phyloP scores from a whole-genome alignment of 2,113 vertebrate genomes.

The Pycnonotus jocosus region DNA sequence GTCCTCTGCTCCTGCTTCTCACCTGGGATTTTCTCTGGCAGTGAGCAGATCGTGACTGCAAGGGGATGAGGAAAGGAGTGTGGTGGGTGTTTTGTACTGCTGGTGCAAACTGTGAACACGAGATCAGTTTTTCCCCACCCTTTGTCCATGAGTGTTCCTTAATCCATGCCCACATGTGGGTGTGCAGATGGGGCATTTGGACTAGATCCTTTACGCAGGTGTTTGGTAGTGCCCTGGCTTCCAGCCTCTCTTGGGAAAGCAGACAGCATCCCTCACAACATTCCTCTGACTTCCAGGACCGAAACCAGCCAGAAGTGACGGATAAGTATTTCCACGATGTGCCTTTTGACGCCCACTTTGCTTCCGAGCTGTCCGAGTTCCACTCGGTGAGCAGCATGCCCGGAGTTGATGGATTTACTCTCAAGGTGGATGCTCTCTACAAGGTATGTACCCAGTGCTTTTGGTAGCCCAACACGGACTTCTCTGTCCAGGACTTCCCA shows the following conservation, averaged over 20 bases:
- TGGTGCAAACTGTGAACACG: not conserved
- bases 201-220: rapidly evolving
- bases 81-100: not conserved
- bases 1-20: not conserved
- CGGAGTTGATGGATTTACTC: constrained; percentile 92
- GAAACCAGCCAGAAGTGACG: constrained; percentile 89
- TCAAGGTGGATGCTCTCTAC: constrained; percentile 96
- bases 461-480: not conserved
- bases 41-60: rapidly evolving
- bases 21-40: rapidly evolving
- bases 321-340: constrained; percentile 92
- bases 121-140: not conserved
- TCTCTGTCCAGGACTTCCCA: not conserved
- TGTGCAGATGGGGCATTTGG: rapidly evolving
- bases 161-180: rapidly evolving
- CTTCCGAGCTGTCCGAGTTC: constrained; percentile 82
- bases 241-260: not conserved
- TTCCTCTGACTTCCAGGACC: constrained; percentile 76
- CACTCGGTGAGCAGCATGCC: constrained; percentile 84
- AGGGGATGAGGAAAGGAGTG: too few species aligned
- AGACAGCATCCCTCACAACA: rapidly evolving
- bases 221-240: not conserved
- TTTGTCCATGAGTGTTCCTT: not conserved
- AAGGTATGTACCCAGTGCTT: constrained; percentile 73
- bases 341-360: constrained; percentile 92